A percentile compares a stretch with the other conserved stretches of the same genome.
phyloP scores from a whole-genome alignment of 2,888 invertebrate genomes.

The Trichacis sp. region DNA sequence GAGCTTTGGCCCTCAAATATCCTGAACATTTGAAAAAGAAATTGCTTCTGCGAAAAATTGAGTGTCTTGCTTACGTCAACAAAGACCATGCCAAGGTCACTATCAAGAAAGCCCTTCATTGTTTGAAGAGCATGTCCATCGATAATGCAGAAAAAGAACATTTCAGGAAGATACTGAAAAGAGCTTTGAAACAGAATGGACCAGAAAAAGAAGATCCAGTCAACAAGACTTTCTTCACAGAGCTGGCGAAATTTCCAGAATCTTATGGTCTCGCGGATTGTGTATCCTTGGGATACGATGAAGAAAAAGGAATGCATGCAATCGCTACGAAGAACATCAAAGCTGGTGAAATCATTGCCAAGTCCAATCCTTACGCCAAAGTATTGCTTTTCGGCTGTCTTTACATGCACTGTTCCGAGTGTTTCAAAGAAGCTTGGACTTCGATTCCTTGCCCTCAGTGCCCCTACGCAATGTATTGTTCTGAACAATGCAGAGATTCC shows the following conservation, averaged over 20 bases:
- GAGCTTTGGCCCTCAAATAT: neutral
- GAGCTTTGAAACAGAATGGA: neutral
- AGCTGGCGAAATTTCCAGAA: neutral
- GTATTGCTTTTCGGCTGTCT: neutral
- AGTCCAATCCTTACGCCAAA: neutral
- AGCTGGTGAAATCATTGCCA: neutral
- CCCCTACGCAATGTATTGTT: neutral
- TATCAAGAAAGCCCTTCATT: neutral
- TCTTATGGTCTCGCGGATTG: neutral
- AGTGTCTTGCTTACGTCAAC: neutral
- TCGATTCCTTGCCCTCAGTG: neutral
- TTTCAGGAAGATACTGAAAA: neutral
- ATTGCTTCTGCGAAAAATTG: neutral
- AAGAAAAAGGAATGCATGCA: neutral
- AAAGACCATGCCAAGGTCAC: neutral
- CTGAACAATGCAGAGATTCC: neutral
- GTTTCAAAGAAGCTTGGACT: neutral
- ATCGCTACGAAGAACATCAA: neutral
- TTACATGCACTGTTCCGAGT: neutral
- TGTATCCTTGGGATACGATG: neutral
- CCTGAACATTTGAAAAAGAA: neutral
- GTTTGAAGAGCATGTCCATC: neutral
- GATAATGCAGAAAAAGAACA: neutral
- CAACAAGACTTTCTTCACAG: neutral
- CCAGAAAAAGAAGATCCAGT: neutral